Evolutionary conservation across 2,113 vertebrate genomes (phyloP), one percentile per base, ranked within the genome.

Genomic region (Ancistrus triradiatus): DNA sequence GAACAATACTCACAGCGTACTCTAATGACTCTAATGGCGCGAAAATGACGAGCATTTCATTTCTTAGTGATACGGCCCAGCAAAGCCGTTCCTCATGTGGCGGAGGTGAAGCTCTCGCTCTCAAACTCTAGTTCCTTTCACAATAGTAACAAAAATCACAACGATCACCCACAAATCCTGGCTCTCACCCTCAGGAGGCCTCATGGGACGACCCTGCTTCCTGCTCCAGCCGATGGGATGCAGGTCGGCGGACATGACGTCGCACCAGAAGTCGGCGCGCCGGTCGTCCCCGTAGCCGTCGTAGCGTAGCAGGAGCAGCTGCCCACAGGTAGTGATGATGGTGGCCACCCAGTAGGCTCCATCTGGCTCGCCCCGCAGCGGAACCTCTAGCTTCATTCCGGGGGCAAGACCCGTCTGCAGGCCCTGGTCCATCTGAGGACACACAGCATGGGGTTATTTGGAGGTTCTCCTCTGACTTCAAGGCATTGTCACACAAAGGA

Each of bases 321-420:
- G 95, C 59, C 95, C 95, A 24, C 96, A 98, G 38, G 96, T 91
- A 7, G 94, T 98, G 64, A 98, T 93, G 82, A 98, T 87, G 63
- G 88, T 94, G 69, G 96, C 94, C 15, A 98, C 90, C 95, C 96
- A 98, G 78, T 94, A 98, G 2, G 90, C 88, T 0, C 50, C 40
- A 67, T 92, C 90, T 4, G 88, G 83, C 57, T 94, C 91, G 13
- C 89, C 86, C 59, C 90, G 91, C 69, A 90, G 84, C 51, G 85
- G 87, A 18, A 98, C 93, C 74, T 98, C 96, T 50, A 98, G 83
- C 81, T 95, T 97, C 96, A 98, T 98, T 55, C 96, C 95, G 3
- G 96, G 92, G n/a, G 87, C 82, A 79, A 98, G 91, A 21, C 95
- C 95, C 0, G 93, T 98, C 85, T 97, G 93, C 63, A 94, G 79